Conservation (phyloP, 2,113 vertebrate species). For the Scatophagus argus region DNA sequence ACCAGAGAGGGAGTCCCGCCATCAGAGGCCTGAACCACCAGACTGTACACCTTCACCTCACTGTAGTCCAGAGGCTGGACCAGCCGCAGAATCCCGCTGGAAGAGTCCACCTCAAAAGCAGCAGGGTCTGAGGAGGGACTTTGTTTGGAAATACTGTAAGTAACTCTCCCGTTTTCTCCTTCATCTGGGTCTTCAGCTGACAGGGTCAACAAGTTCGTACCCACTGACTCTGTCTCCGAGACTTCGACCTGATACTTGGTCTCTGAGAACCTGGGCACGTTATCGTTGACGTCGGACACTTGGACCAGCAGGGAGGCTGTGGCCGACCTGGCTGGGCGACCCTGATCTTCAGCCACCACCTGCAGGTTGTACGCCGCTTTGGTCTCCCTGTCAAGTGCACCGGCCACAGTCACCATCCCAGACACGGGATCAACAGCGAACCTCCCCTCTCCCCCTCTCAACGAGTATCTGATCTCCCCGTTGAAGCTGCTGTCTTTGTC, state of each 20-base stretch:
- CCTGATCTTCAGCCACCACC: conserved; percentile 83
- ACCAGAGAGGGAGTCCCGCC: conserved; percentile 74
- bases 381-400: conserved; percentile 81
- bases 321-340: conserved; percentile 72
- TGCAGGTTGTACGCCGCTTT: conserved; percentile 72
- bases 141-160: conserved; percentile 76
- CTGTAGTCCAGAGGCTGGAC: conserved; percentile 80
- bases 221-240: conserved; percentile 65
- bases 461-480: conserved; percentile 78
- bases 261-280: conserved; percentile 71
- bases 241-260: conserved; percentile 60
- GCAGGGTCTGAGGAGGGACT: conserved; percentile 43
- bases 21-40: conserved; percentile 82
- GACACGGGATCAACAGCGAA: conserved; percentile 75
- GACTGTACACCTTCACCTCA: conserved; percentile 60
- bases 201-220: conserved; percentile 54
- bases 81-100: conserved; percentile 75
- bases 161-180: conserved; percentile 70
- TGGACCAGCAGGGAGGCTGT: conserved; percentile 66
- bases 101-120: conserved; percentile 67
- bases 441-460: conserved; percentile 80
- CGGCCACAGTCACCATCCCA: conserved; percentile 73
- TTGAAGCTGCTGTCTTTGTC: conserved; percentile 83
- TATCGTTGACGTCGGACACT: conserved; percentile 82
- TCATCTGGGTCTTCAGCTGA: conserved; percentile 79